Evolutionary conservation across 2,113 vertebrate genomes (phyloP), one percentile per base, ranked within the genome.

Genomic region (Grus americana): DNA sequence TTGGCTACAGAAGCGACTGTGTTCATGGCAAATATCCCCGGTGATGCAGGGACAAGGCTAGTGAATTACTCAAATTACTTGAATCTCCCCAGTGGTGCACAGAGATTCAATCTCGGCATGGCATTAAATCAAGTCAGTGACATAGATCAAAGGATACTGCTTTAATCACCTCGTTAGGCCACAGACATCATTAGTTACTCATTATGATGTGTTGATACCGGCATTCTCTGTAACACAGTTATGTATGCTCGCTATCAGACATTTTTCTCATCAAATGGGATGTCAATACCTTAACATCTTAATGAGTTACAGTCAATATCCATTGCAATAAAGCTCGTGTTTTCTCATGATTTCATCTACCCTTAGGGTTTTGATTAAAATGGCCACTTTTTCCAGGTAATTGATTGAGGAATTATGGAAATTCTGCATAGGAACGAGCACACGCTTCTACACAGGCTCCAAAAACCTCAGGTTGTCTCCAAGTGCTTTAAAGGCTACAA

Each of bases 261-360:
- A 91, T 95, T 95, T 96, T 95, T 95, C 96, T 97, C 94, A 87
- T 97, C 96, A 97, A 97, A 85, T 0, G 85, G 81, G 67, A 88
- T 95, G 97, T 97, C 96, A 95, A 95, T 97, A 96, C 90, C 74
- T 95, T 96, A 97, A 95, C 96, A 90, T 97, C 96, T 97, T 97
- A 97, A 97, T 96, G 97, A 97, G 96, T 96, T 96, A 96, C 94
- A 97, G 97, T 97, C 97, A 95, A 97, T 97, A 97, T 79, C 93
- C 91, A 74, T 86, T 93, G 96, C 93, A 94, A 93, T 97, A 95
- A 96, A 94, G 95, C 95, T 79, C 17, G 1, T 94, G 91, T 95
- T 93, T 97, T 95, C 95, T 87, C 84, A 90, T 96, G 87, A 95
- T 97, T 97, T 96, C 85, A 90, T 95, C 96, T 96, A 83, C 94